phyloP scores from a whole-genome alignment of 2,797 vertebrate genomes.

The Pelodytes ibericus region DNA sequence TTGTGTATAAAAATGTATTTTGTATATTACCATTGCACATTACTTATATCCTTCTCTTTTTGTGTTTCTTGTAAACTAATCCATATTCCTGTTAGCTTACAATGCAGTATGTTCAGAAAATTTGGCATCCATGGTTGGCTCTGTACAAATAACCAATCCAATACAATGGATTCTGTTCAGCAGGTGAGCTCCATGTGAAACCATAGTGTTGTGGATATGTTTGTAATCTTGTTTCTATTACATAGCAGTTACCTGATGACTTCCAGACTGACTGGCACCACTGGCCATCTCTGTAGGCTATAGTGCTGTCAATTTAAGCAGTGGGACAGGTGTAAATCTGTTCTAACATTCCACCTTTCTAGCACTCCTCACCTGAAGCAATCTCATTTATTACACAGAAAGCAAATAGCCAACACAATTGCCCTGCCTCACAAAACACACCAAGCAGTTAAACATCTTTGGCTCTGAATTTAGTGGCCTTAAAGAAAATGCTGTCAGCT shows the following conservation, averaged over 20 bases:
- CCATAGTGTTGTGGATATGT: slow-evolving; percentile 71
- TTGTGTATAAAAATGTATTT: too few relatives aligned
- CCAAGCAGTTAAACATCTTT: slow-evolving; percentile 56
- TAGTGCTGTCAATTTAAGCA: slow-evolving; percentile 77
- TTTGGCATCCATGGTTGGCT: not conserved
- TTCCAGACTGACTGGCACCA: slow-evolving; percentile 96
- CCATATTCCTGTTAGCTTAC: slow-evolving; percentile 5
- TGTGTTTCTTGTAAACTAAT: not conserved
- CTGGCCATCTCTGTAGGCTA: slow-evolving; percentile 90
- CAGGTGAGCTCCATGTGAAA: slow-evolving; percentile 30
- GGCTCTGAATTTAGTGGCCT: slow-evolving; percentile 56
- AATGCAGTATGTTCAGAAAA: slow-evolving; percentile 10
- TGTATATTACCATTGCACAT: too few relatives aligned
- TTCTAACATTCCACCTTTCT: slow-evolving; percentile 76
- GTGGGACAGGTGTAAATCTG: slow-evolving; percentile 96
- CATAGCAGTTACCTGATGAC: slow-evolving; percentile 68
- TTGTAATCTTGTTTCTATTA: slow-evolving; percentile 77
- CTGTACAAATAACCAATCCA: not conserved
- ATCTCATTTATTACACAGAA: slow-evolving; percentile 75
- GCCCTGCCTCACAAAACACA: slow-evolving; percentile 58
- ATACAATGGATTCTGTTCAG: slow-evolving; percentile 27
- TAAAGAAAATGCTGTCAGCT: slow-evolving; percentile 65
- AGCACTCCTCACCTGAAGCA: slow-evolving; percentile 83
- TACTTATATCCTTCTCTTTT: too few relatives aligned
- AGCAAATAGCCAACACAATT: slow-evolving; percentile 67